A percentile compares a stretch with the other conserved stretches of the same genome.
Conservation (phyloP, 2,888 invertebrate species). For the Hyppa rectilinea region DNA sequence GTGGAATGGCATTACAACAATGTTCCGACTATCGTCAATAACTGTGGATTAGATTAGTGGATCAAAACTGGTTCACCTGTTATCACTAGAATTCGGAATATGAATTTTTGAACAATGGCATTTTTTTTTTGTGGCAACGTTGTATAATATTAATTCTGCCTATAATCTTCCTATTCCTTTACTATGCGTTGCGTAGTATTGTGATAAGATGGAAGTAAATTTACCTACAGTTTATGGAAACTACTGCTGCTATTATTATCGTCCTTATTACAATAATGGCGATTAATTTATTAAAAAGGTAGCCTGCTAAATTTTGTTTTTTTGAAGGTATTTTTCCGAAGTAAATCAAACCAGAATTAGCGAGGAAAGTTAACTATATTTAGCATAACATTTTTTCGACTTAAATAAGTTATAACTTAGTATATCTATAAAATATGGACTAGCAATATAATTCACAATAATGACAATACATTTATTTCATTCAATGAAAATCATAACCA, state of each 20-base stretch:
- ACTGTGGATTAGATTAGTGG: neutral
- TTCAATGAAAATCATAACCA: slow-evolving; percentile 59
- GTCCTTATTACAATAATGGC: slow-evolving; percentile 3
- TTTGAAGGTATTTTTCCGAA: neutral
- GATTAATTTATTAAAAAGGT: neutral
- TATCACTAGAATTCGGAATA: neutral
- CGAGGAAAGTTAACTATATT: slow-evolving; percentile 84
- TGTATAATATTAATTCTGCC: neutral
- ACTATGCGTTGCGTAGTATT: slow-evolving; percentile 17
- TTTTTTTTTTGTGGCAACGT: neutral
- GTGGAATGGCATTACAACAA: slow-evolving; percentile 93
- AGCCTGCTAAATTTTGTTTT: neutral
- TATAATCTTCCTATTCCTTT: slow-evolving; percentile 18
- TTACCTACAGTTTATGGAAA: neutral
- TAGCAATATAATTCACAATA: slow-evolving; percentile 76
- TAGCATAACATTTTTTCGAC: slow-evolving; percentile 81
- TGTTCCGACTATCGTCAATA: slow-evolving; percentile 55
- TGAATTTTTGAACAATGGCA: neutral
- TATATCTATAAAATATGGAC: slow-evolving; percentile 77
- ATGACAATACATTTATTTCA: slow-evolving; percentile 65
- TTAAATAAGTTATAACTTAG: slow-evolving; percentile 75
- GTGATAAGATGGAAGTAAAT: neutral
- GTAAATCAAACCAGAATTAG: slow-evolving; percentile 66
- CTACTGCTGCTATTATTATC: neutral
- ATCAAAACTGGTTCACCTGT: neutral